These are phyloP conservation scores for Hippasteria phrygiana DNA, from an alignment of 53 echinoderm and acorn worm genomes.

Conservation along the genomic window DNA sequence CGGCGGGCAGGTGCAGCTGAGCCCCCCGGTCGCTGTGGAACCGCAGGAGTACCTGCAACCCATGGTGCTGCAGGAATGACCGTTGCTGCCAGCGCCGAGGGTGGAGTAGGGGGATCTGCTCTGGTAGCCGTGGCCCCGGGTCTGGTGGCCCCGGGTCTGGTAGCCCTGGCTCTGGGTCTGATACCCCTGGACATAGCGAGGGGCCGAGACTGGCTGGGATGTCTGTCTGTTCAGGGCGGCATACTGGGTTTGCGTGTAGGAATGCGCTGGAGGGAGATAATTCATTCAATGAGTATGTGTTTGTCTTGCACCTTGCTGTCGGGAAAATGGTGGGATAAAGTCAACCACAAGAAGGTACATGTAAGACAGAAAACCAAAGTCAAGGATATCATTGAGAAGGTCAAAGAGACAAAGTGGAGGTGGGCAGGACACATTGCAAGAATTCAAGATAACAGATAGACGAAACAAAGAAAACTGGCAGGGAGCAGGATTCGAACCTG, in stretches of 20 bases:
- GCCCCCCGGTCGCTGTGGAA: constrained; percentile 61
- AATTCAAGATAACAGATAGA: too few relatives aligned
- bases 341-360: too few relatives aligned
- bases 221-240: constrained; percentile 12
- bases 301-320: too few relatives aligned
- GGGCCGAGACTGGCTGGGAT: constrained; percentile 6
- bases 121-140: neutral
- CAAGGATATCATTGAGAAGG: too few relatives aligned
- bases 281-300: neutral
- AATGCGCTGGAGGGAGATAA: neutral
- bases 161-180: constrained; percentile 4
- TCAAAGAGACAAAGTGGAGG: too few relatives aligned
- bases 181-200: constrained; percentile 30
- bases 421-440: too few relatives aligned
- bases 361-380: too few relatives aligned
- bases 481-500: too few relatives aligned
- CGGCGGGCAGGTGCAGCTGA: constrained; percentile 82
- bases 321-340: too few relatives aligned
- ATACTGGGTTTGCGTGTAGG: constrained; percentile 50
- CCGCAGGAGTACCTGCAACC: constrained; percentile 82
- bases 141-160: constrained; percentile 6
- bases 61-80: constrained; percentile 63
- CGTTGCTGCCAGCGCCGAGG: neutral
- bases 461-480: too few relatives aligned
- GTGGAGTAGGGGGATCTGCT: constrained; percentile 3